Base-by-base conservation (phyloP, 2,888 invertebrate genomes). In the Epistrophe eligans region DNA sequence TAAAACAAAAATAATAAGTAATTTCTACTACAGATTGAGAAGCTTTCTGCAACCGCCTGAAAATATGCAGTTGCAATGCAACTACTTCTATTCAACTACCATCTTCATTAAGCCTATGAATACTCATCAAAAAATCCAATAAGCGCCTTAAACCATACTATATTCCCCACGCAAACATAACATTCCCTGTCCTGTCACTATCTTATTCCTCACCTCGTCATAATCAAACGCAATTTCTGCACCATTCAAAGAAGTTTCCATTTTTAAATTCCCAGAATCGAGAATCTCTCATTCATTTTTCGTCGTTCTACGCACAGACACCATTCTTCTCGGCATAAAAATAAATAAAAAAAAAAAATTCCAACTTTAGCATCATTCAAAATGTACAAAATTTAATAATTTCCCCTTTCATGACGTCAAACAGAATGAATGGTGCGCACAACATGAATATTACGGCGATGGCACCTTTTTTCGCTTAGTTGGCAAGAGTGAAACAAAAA, bases 401-500 rank as follows among this genome's bases (percentile, higher is more conserved):
- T 88, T 80, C 73, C 77, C 84, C 80, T 58, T 40, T 55, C 70
- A 77, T 88, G 85, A 88, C 88, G 88, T 88, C 84, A 85, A 88
- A 73, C 45, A 35, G n/a, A 79, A 72, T 74, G 79, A 80, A 67
- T 67, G 77, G 24, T 62, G 77, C 77, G 82, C 77, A 64, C 64
- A 79, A 28, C 71, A 76, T 40, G 19, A 67, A 60, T n/a, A 32
- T 17, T 24, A 24, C 24, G 43, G 13, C 32, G 17, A 35, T 66
- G 32, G 76, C 48, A 55, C 77, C 72, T 43, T 48, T 57, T 82
- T 82, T 82, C 85, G 85, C 82, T 79, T 17, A 67, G 24, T 82
- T 62, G 55, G 43, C 32, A 52, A 71, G 4, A 40, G 7, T n/a
- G 13, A 38, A 38, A 50, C 3, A 32, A 48, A 11, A 17, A 66